Percentiles rank a stretch among this genome's conserved stretches.
Conservation (phyloP, 1,140 invertebrate genomes). For the Drosophila nasuta region DNA sequence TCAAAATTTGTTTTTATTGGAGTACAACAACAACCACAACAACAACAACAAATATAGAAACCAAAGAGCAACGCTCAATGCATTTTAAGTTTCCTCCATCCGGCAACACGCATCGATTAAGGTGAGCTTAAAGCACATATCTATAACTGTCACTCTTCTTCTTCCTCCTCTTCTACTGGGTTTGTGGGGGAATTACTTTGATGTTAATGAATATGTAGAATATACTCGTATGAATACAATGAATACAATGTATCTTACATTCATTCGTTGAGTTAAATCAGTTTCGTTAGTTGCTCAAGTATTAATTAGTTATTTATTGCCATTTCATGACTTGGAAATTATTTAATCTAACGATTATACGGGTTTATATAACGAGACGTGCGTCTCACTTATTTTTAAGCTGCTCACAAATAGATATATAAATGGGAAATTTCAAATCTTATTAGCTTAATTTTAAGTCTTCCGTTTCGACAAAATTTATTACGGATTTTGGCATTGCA, state of each 20-base stretch:
- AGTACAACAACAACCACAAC: slow-evolving; percentile 2
- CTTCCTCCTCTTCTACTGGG: not conserved
- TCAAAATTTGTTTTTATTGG: slow-evolving; percentile 16
- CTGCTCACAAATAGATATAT: not conserved
- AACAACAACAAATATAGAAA: slow-evolving; percentile 5
- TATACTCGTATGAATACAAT: not conserved
- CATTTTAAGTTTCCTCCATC: slow-evolving; percentile 35
- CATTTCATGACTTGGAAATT: slow-evolving; percentile 7
- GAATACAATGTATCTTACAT: not conserved
- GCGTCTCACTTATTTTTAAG: not conserved
- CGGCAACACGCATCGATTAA: slow-evolving; percentile 20
- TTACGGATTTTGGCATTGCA: too few relatives aligned
- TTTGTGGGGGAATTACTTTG: slow-evolving; percentile 11
- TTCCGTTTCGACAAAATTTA: too few relatives aligned
- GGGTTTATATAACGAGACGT: not conserved
- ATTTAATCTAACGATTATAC: not conserved
- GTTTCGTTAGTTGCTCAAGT: slow-evolving; percentile 16
- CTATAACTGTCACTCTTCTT: not conserved
- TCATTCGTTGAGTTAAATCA: slow-evolving; percentile 4
- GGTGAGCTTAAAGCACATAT: slow-evolving; percentile 24
- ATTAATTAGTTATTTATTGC: slow-evolving; percentile 27
- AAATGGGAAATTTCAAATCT: not conserved
- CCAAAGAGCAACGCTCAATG: slow-evolving; percentile 35
- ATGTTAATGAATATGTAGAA: slow-evolving; percentile 12
- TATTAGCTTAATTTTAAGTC: too few relatives aligned